Base-by-base conservation (phyloP, 2,113 vertebrate genomes). In the Polypterus bichir region DNA sequence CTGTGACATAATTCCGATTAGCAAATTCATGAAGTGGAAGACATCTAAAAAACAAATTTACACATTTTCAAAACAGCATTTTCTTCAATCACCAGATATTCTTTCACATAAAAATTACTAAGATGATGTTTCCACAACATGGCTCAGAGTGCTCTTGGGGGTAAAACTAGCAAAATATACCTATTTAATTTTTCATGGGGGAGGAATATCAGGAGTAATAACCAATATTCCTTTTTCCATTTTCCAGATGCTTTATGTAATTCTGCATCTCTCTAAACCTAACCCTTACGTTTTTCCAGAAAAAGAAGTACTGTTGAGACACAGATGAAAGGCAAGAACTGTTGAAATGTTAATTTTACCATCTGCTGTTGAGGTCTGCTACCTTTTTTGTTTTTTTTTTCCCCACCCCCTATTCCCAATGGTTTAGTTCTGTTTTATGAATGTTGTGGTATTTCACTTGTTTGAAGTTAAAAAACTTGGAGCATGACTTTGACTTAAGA, bases 321-420 rank as follows among this genome's bases (percentile, higher is more conserved):
- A 63, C 70, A 92, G 91, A 97, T 97, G 86, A 98, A 97, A 96
- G 89, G 83, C 79, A 82, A 79, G 80, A 94, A 84, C 86, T 95
- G 90, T 95, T 96, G 91, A 97, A 96, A 97, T 96, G 94, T 94
- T 97, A 94, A 97, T 95, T 97, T 96, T 89, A 89, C 91, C 92
- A 89, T 97, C 91, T 92, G 87, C 87, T 91, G 83, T 92, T 83
- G 90, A 93, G 89, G 84, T 89, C 87, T 86, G 89, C 90, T 96
- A 95, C 86, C 86, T 94, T 94, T 88, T 82, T 83, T 80, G 70
- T 83, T 81, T 65, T 7, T 58, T 61, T 57, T 65, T 27, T 46
- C 62, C 85, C 81, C 75, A 81, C 80, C 77, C 75, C 78, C 74
- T 79, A 89, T 84, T 92, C 91, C 91, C 92, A 92, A 86, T 88